These are phyloP conservation scores for Scolanthus callimorphus DNA, from an alignment of 92 coral and sea anemone species.

Conservation along the genomic window DNA sequence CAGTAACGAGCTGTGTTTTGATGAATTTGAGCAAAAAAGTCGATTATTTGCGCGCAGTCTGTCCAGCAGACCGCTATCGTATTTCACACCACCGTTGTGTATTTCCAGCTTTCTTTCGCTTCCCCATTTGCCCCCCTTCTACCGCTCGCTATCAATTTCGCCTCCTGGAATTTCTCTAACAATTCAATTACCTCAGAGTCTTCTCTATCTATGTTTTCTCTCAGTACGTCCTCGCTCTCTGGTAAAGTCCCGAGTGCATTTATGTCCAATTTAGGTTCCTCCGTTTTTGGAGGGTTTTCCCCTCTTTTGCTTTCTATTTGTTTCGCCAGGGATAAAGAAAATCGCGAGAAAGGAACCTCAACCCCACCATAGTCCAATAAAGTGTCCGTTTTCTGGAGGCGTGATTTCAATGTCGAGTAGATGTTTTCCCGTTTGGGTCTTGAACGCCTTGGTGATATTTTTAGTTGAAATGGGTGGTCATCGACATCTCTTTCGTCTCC, in stretches of 20 bases:
- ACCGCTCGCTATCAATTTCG: slow-evolving; percentile 70
- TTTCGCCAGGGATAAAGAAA: slow-evolving; percentile 10
- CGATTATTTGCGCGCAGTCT: no score
- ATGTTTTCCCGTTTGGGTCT: slow-evolving; percentile 54
- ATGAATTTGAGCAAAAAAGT: no score
- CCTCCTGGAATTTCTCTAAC: slow-evolving; percentile 62
- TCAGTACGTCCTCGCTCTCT: slow-evolving; percentile 6
- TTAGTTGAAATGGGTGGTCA: slow-evolving; percentile 4
- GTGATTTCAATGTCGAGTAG: slow-evolving; percentile 54
- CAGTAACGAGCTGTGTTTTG: no score
- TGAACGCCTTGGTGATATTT: slow-evolving; percentile 39
- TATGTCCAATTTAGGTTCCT: slow-evolving; percentile 9
- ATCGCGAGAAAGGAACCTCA: slow-evolving; percentile 39
- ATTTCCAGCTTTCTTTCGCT: slow-evolving; percentile 14
- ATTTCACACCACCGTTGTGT: slow-evolving; percentile 13
- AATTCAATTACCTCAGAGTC: slow-evolving; percentile 49
- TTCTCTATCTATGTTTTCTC: background rate
- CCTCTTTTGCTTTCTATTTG: slow-evolving; percentile 9
- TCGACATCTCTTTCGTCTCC: background rate
- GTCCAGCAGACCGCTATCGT: no score
- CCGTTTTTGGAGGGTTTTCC: background rate
- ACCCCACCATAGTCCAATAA: slow-evolving; percentile 67
- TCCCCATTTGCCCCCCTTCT: slow-evolving; percentile 22
- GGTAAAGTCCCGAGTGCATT: slow-evolving; percentile 23
- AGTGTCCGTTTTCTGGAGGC: slow-evolving; percentile 61